Conservation (phyloP, 2,888 invertebrate species). For the Agrotis clavis region DNA sequence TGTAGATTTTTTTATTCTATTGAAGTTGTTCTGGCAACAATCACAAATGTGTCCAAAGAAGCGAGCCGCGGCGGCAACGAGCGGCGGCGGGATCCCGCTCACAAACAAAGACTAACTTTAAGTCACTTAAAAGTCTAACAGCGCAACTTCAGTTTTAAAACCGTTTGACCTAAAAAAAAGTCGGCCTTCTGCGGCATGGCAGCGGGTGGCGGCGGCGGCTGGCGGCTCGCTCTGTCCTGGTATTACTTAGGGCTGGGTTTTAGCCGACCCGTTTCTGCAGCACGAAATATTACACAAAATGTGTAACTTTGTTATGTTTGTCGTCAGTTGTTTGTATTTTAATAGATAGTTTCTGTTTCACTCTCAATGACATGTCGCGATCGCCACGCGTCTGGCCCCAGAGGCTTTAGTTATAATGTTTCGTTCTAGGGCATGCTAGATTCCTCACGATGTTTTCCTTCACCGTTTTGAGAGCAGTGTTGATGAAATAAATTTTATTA, state of each 20-base stretch:
- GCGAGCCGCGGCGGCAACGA: slow-evolving; percentile 37
- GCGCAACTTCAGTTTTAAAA: slow-evolving; percentile 76
- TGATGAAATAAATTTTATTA: too few relatives aligned
- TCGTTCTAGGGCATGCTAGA: too few relatives aligned
- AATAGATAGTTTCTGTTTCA: slow-evolving; percentile 34
- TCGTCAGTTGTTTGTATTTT: slow-evolving; percentile 32
- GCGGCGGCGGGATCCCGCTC: slow-evolving; percentile 51
- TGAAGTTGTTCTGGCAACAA: slow-evolving; percentile 45
- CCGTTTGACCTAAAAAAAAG: slow-evolving; percentile 75
- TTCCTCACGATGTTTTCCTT: too few relatives aligned
- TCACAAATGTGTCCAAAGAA: slow-evolving; percentile 55
- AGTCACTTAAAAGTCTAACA: slow-evolving; percentile 79
- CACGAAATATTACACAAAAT: slow-evolving; percentile 43
- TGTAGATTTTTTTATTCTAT: slow-evolving; percentile 41
- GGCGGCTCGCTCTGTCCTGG: neutral
- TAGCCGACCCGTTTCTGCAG: neutral
- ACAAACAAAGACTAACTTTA: slow-evolving; percentile 74
- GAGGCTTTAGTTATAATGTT: too few relatives aligned
- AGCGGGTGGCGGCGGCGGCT: neutral
- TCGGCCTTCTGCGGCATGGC: slow-evolving; percentile 7
- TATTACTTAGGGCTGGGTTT: slow-evolving; percentile 30
- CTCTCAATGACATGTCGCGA: slow-evolving; percentile 15
- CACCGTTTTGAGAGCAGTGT: too few relatives aligned
- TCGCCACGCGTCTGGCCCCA: too few relatives aligned
- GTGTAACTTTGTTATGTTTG: slow-evolving; percentile 43